Base-by-base conservation (phyloP, 2,797 vertebrate genomes). In the Chelidonichthys spinosus region DNA sequence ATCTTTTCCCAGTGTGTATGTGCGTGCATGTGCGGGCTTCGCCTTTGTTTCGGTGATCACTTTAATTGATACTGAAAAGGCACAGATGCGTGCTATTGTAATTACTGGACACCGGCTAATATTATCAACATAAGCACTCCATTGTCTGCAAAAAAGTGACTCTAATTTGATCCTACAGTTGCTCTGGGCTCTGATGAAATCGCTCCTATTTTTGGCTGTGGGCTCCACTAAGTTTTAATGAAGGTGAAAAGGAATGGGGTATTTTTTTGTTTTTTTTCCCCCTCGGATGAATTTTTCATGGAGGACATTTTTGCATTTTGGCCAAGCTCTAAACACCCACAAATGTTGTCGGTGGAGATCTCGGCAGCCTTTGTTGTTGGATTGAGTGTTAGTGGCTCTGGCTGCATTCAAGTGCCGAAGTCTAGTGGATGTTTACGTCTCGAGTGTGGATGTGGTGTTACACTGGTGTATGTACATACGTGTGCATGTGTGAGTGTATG, bases 1-100 rank as follows among this genome's bases (percentile, higher is more conserved):
- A 82, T 92, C 77, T 85, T 84, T 81, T 86, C 85, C 74, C 67
- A 72, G 74, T 44, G 72, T 85, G 65, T 81, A 40, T 82, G 71
- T 42, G 70, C 46, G 49, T 68, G 75, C 70, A 65, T 33, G 66
- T 78, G 81, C 59, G 25, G 82, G 36, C 79, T 49, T 74, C 14
- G 82, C 64, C 82, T 90, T 91, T 92, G 89, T 92, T 85, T 71
- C 37, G 46, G 83, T 63, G 88, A 90, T 92, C 89, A 88, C 79
- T 92, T 91, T 92, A 91, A 92, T 90, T 90, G 90, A 90, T 85
- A 74, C 25, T 91, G 88, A 92, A 91, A 85, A 89, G 91, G 75
- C 86, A 52, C 85, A 90, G 88, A 90, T 90, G 89, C 69, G 46
- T 61, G 61, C 83, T 54, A 70, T 87, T 76, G 76, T 83, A 83